Percentiles rank a stretch among this genome's conserved stretches.
Conservation (phyloP, 2,888 invertebrate genomes). For the Trichopria drosophilae region DNA sequence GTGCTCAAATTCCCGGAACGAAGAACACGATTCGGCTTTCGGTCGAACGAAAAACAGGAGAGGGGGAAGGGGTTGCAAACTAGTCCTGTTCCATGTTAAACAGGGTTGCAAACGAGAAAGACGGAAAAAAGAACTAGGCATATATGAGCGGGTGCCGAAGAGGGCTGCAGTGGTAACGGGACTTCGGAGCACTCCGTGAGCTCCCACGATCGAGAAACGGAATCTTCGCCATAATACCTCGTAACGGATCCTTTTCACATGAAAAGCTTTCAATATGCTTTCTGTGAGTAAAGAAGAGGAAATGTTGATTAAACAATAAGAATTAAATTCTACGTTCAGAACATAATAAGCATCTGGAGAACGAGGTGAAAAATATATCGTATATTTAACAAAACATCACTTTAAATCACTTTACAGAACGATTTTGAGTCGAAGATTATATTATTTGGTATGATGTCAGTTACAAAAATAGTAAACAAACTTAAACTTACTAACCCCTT, state of each 20-base stretch:
- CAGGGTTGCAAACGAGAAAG: not conserved
- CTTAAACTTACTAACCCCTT: no score
- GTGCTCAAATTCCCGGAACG: slow-evolving; percentile 28
- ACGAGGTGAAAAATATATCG: no score
- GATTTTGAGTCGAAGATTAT: no score
- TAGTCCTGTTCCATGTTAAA: slow-evolving; percentile 6
- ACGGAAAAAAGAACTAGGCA: no score
- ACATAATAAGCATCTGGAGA: no score
- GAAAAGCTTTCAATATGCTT: slow-evolving; percentile 18
- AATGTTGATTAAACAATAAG: no score
- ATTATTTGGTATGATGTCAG: no score
- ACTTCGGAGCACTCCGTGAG: slow-evolving; percentile 32
- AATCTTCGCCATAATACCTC: slow-evolving; percentile 29
- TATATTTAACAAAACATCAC: no score
- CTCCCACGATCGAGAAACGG: slow-evolving; percentile 43
- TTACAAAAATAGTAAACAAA: no score
- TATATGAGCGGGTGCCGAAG: no score
- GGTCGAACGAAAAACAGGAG: not conserved
- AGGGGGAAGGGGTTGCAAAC: slow-evolving; percentile 27
- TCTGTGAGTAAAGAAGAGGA: slow-evolving; percentile 15
- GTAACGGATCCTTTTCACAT: slow-evolving; percentile 23
- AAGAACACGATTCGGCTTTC: slow-evolving; percentile 30
- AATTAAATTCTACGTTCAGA: no score
- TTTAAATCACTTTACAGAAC: no score
- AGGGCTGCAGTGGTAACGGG: slow-evolving; percentile 35